phyloP scores from a whole-genome alignment of 1,140 invertebrate genomes.

The Magallana angulata region DNA sequence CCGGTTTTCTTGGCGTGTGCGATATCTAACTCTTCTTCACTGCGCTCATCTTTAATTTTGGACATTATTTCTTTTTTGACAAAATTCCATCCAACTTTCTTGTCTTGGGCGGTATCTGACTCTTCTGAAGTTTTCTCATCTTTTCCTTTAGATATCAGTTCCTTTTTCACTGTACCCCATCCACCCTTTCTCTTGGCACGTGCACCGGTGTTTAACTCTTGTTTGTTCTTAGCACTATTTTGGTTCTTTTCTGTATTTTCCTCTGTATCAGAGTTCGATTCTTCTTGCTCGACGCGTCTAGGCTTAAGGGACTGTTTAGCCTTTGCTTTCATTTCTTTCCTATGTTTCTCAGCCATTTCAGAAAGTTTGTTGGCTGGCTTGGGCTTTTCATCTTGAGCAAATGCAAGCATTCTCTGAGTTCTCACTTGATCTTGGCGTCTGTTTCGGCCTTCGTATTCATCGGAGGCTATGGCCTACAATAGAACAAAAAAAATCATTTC shows the following conservation, averaged over 20 bases:
- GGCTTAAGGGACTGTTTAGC: too few relatives aligned
- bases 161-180: too few relatives aligned
- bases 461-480: background rate
- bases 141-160: background rate
- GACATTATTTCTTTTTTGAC: background rate
- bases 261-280: too few relatives aligned
- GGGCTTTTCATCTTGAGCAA: conserved; percentile 5
- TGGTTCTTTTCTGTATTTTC: too few relatives aligned
- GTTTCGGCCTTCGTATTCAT: conserved; percentile 1
- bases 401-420: background rate
- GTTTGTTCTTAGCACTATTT: too few relatives aligned
- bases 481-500: background rate
- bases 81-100: background rate
- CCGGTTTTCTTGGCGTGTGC: too few relatives aligned
- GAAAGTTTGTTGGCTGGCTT: background rate
- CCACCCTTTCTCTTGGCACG: too few relatives aligned
- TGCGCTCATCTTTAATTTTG: background rate
- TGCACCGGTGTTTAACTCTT: too few relatives aligned
- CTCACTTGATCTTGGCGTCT: conserved; percentile 7
- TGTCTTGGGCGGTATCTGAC: background rate
- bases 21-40: background rate
- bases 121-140: background rate
- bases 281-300: too few relatives aligned
- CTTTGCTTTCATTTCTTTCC: background rate
- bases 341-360: conserved; percentile 9